These are phyloP conservation scores for Amaurobius ferox DNA, from an alignment of 2,888 invertebrate species.

Conservation along the genomic window DNA sequence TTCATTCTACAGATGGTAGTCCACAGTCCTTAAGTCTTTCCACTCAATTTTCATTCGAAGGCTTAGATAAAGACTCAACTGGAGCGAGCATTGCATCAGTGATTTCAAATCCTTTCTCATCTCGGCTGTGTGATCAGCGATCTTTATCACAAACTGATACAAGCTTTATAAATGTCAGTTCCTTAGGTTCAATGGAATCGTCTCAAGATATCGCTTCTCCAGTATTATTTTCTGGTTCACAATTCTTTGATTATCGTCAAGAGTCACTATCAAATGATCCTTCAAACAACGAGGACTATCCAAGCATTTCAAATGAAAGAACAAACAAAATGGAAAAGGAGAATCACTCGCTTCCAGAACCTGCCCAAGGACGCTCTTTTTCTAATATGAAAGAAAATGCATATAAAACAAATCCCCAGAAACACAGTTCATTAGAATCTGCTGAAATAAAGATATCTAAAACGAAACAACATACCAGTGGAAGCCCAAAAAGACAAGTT, in stretches of 20 bases:
- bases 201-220: conserved; percentile 61
- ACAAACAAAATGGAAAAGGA: conserved; percentile 4
- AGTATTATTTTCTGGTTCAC: neutral
- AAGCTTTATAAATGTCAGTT: conserved; percentile 55
- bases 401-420: conserved; percentile 43
- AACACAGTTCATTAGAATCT: conserved; percentile 58
- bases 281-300: neutral
- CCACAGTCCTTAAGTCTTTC: conserved; percentile 37
- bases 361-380: conserved; percentile 13
- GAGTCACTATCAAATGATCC: neutral
- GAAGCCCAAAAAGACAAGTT: conserved; percentile 50
- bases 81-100: conserved; percentile 42
- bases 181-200: conserved; percentile 51
- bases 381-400: conserved; percentile 11
- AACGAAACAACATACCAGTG: conserved; percentile 13
- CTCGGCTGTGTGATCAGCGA: conserved; percentile 19
- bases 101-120: conserved; percentile 55
- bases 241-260: conserved; percentile 31
- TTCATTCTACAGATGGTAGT: conserved; percentile 38
- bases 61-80: conserved; percentile 45
- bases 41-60: conserved; percentile 53
- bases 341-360: conserved; percentile 28
- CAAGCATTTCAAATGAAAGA: neutral
- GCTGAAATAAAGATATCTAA: conserved; percentile 45
- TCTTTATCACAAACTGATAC: conserved; percentile 54